Base-by-base conservation (phyloP, 2,888 invertebrate species). In the Drosophila bunnanda region DNA sequence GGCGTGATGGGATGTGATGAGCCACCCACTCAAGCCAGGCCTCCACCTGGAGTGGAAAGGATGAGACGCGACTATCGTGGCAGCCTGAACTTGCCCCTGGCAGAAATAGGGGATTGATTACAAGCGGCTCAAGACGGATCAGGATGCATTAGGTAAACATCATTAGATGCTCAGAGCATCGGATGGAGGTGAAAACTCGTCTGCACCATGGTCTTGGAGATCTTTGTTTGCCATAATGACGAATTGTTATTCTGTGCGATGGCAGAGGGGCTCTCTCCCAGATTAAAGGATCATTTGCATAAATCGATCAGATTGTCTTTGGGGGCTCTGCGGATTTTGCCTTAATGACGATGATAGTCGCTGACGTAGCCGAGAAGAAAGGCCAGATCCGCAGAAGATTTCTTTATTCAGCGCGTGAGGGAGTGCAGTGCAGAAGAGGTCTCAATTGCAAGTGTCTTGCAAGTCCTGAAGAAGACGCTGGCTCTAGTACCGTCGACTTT, bases 81-180 rank as follows among this genome's bases (percentile, higher is more conserved):
- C 68, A 74, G 57, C 62, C 67, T 82, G 84, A 87, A 76, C 82
- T 84, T 87, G 81, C 78, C 79, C 68, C 79, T 65, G 70, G 67
- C 34, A 34, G 36, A 10, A 34, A 50, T 57, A 30, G 57, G 69
- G 58, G 69, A 69, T 69, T 69, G 69, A 69, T 69, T 69, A 69
- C 69, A 50, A 65, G 38, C 38, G 72, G 54, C 61, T 72, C 70
- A 38, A 57, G 34, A 57, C 57, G 70, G 61, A 43, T 56, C 36
- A 46, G 32, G 67, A 71, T 77, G 77, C 77, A 66, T 82, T 80
- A 75, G 75, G 73, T 55, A 72, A 72, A 70, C 55, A 72, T 72
- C 70, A 73, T 70, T 73, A 70, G 70, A 54, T 41, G 36, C 50
- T 52, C 50, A 3, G 20, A 32, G 32, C 32, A 25, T 44, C 38